A percentile compares a stretch with the other conserved stretches of the same genome.
phyloP scores from a whole-genome alignment of 2,113 vertebrate species.

The Quiscalus mexicanus region DNA sequence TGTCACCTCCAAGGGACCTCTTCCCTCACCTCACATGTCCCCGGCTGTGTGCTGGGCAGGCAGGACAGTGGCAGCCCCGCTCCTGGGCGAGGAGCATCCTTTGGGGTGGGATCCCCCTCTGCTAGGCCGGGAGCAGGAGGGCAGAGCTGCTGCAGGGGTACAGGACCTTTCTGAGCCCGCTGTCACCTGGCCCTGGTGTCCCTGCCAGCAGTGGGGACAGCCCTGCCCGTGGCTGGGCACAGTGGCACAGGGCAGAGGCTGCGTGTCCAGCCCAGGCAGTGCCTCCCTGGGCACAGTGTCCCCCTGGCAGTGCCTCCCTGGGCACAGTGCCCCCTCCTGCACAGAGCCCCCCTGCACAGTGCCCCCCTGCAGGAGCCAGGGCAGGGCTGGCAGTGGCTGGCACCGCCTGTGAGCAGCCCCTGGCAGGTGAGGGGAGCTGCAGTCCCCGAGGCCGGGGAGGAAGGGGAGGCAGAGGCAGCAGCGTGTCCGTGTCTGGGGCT shows the following conservation, averaged over 20 bases:
- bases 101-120: neutral
- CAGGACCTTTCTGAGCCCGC: fast-evolving
- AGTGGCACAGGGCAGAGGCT: neutral
- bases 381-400: no score
- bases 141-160: neutral
- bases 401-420: neutral
- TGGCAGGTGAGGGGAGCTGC: constrained; percentile 13
- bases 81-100: fast-evolving
- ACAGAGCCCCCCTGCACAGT: neutral
- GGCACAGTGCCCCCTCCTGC: neutral
- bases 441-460: neutral
- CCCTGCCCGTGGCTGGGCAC: neutral
- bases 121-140: neutral
- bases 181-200: no score
- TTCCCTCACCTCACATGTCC: fast-evolving
- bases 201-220: neutral
- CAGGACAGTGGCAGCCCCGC: neutral
- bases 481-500: neutral
- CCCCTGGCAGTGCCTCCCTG: neutral
- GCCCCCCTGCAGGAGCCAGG: no score
- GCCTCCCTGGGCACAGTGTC: no score
- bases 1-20: no score
- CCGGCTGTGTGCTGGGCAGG: fast-evolving
- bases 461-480: no score
- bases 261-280: fast-evolving